Conservation (phyloP, 2,888 invertebrate genomes). For the Cantharis lateralis region DNA sequence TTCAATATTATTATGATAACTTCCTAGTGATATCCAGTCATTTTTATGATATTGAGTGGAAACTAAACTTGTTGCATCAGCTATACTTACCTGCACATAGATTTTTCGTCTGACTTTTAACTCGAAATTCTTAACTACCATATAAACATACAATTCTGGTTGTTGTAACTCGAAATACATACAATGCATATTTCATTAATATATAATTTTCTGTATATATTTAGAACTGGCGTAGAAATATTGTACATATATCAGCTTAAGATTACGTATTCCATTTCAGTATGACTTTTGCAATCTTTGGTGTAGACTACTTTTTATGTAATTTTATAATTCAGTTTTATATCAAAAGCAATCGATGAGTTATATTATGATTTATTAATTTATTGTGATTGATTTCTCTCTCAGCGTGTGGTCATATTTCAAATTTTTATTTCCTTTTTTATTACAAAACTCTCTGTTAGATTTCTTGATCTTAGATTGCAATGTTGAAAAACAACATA, state of each 20-base stretch:
- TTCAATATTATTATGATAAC: too few relatives aligned
- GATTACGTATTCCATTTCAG: conserved; percentile 34
- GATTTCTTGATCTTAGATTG: background rate
- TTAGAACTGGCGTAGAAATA: conserved; percentile 12
- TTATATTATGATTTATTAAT: conserved; percentile 29
- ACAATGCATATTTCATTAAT: background rate
- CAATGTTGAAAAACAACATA: background rate
- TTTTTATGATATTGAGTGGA: too few relatives aligned
- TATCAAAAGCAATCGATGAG: conserved; percentile 27
- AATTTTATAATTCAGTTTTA: conserved; percentile 17
- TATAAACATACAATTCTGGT: background rate
- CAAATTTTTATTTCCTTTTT: background rate
- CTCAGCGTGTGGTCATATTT: conserved; percentile 28
- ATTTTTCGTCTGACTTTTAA: too few relatives aligned
- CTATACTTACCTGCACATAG: too few relatives aligned
- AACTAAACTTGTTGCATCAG: too few relatives aligned
- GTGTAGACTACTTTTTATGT: conserved; percentile 36
- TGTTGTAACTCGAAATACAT: background rate
- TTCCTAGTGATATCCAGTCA: too few relatives aligned
- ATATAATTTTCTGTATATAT: background rate
- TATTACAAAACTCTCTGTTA: background rate
- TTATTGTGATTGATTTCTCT: conserved; percentile 26
- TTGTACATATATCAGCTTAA: conserved; percentile 18
- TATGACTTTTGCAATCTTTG: conserved; percentile 34
- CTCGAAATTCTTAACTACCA: background rate